These are phyloP conservation scores for Parnassius mnemosyne DNA, from an alignment of 2,888 invertebrate species.

Conservation along the genomic window DNA sequence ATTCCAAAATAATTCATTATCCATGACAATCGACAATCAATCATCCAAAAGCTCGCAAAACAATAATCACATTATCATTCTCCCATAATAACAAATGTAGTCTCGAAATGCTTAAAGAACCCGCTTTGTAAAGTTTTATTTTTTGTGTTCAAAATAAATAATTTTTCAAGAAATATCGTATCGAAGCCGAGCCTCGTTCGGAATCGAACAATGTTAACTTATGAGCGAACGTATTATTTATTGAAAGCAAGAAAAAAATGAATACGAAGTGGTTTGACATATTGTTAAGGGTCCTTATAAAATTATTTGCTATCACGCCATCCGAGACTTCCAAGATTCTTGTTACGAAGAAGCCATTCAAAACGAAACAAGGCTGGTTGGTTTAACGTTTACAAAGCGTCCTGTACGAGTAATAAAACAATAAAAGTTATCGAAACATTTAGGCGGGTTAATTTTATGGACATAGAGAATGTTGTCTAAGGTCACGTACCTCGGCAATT, in stretches of 20 bases:
- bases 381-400: constrained; percentile 48
- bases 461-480: constrained; percentile 52
- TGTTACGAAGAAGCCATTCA: constrained; percentile 63
- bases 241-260: constrained; percentile 70
- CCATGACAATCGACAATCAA: constrained; percentile 74
- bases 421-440: constrained; percentile 43
- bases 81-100: constrained; percentile 77
- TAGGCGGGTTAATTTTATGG: constrained; percentile 44
- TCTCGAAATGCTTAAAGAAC: constrained; percentile 74
- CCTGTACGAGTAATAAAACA: constrained; percentile 49
- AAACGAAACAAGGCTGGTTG: constrained; percentile 54
- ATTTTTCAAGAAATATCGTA: constrained; percentile 70
- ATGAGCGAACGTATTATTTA: constrained; percentile 75
- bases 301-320: constrained; percentile 80
- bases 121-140: constrained; percentile 58
- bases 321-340: constrained; percentile 52
- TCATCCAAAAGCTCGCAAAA: constrained; percentile 74
- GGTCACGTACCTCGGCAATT: constrained; percentile 50
- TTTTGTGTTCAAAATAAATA: constrained; percentile 50
- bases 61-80: constrained; percentile 80
- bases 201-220: constrained; percentile 77
- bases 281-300: constrained; percentile 76
- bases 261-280: constrained; percentile 67
- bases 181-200: constrained; percentile 58
- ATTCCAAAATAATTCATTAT: constrained; percentile 69